Base-by-base conservation (phyloP, 2,113 vertebrate genomes). In the Oxygymnocypris stewartii region DNA sequence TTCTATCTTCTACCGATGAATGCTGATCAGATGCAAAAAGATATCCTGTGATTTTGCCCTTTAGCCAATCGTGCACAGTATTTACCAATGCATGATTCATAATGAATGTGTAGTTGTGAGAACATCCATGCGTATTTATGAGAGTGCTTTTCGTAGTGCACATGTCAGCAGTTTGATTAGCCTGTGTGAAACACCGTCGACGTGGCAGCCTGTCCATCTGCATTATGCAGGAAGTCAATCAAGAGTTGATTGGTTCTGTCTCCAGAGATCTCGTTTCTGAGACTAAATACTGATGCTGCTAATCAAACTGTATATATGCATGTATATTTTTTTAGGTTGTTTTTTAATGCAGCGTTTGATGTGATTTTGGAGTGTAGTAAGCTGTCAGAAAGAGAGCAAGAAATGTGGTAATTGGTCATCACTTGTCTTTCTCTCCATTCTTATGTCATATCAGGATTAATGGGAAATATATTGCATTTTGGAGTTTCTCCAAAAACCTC, bases 81-180 rank as follows among this genome's bases (percentile, higher is more conserved):
- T 77, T 80, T 77, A 54, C 16, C 35, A 13, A 84, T 35, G 84
- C 44, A 47, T 88, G 86, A 92, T 90, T 91, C 73, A 89, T 89
- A 86, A 90, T 82, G 40, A 23, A 76, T 51, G 35, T 5, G 25
- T 61, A 51, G 37, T 42, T 18, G 47, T 76, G 42, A 85, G 47
- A 71, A 85, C 28, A 35, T 13, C 28, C 20, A 57, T 57, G 31
- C 16, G n/a, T 83, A 40, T 82, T 35, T 37, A 35, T 75, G 49
- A 84, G 82, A 35, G 14, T 3, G 16, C 23, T 57, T 85, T 71
- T 54, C 18, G 13, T 35, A 73, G 78, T 54, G 47, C 67, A 71
- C 12, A 73, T 54, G 28, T 74, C 82, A 84, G 82, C 69, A 18
- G 47, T 84, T 84, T 2, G 23, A 57, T 83, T 83, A 71, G 47